Conservation (phyloP, 2,113 vertebrate genomes). For the Probosciger aterrimus region DNA sequence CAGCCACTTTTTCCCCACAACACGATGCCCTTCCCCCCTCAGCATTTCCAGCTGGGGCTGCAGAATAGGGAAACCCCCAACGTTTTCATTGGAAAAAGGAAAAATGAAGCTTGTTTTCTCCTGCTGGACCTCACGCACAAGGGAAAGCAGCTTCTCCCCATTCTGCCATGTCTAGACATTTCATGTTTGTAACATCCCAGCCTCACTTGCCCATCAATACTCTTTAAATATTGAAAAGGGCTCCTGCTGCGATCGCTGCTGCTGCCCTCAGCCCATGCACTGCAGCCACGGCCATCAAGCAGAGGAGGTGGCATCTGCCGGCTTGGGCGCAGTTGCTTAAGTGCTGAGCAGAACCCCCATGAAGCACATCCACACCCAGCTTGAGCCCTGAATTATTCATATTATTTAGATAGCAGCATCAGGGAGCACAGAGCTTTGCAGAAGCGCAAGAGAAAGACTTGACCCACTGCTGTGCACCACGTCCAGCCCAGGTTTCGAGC, state of each 20-base stretch:
- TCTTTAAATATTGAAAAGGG: constrained; percentile 48
- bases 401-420: background rate
- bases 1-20: background rate
- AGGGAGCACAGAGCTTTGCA: background rate
- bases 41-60: background rate
- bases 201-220: background rate
- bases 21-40: accelerated
- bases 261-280: accelerated
- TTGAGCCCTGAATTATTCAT: constrained; percentile 33
- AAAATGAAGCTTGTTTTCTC: background rate
- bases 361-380: background rate
- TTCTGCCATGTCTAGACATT: background rate
- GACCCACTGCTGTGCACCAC: accelerated
- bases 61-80: accelerated
- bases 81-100: background rate
- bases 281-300: background rate
- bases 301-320: background rate
- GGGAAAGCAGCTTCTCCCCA: background rate
- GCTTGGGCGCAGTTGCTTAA: background rate
- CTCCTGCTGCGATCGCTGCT: background rate
- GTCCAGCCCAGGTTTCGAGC: accelerated
- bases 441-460: background rate
- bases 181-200: background rate
- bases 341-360: background rate
- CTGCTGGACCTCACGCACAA: accelerated